Evolutionary conservation across 2,113 vertebrate genomes (phyloP), one percentile per base, ranked within the genome.

Genomic region (Todiramphus chloris): DNA sequence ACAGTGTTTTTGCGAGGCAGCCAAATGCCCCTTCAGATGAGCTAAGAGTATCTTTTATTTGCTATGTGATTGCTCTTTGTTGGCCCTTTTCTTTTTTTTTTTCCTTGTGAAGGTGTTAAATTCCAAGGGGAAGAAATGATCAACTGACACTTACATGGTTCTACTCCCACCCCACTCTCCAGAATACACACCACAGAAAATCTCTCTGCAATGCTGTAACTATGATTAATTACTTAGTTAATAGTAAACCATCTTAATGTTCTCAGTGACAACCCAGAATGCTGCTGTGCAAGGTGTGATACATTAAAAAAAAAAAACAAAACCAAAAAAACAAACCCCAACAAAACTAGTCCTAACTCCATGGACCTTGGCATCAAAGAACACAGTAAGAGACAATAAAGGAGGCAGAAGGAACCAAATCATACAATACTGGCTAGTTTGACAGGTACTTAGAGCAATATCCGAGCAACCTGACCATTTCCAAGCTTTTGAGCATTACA

Each of bases 11-110:
- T 93, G 76, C 89, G 63, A 89, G 55, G 55, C 83, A 90, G 90
- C 87, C 91, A 97, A 96, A 83, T 89, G 82, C 46, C 91, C 93
- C 81, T 89, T 94, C 74, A 83, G 39, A 94, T 90, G 55, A 91
- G 12, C 33, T 79, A 75, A 56, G 53, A 60, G 53, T 50, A 87
- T 94, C 77, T 94, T 94, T 87, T 64, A 64, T 87, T 92, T 89
- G 87, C 62, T 62, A 30, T 15, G 62, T 59, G 51, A 58, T 56
- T 89, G 41, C 46, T 92, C 75, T 73, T 88, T 91, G 58, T n/a
- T 39, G 37, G 25, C 11, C 62, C 78, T 90, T 62, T 18, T n/a
- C 41, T 37, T 28, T 46, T 68, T 28, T 46, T 68, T 67, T 75
- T 92, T 60, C 39, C 30, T 80, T 37, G 50, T 48, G 19, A 91